Evolutionary conservation across 1,140 invertebrate species (phyloP).

Genomic region (Bombus pyrosoma): DNA sequence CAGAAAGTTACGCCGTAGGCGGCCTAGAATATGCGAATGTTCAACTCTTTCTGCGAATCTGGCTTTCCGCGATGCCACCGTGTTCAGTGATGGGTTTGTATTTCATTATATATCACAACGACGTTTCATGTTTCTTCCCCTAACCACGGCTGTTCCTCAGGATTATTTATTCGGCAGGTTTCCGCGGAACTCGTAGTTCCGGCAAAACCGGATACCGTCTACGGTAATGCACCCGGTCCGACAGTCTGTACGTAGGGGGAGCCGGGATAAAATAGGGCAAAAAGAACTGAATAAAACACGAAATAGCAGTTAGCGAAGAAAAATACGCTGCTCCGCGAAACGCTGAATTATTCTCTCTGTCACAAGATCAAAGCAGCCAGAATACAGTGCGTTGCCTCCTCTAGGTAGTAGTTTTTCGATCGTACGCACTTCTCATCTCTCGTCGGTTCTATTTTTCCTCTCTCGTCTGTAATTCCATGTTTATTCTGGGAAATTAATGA

Average conservation of each 20-base stretch:
- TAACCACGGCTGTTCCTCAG: slow-evolving; percentile 68
- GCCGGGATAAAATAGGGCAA: slow-evolving; percentile 74
- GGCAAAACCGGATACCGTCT: slow-evolving; percentile 78
- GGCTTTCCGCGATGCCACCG: background rate
- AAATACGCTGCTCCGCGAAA: slow-evolving; percentile 67
- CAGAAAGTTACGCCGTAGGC: background rate
- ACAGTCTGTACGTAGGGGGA: slow-evolving; percentile 68
- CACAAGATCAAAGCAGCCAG: slow-evolving; percentile 72
- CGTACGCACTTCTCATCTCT: slow-evolving; percentile 16
- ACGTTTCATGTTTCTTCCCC: slow-evolving; percentile 56
- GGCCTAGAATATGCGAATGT: background rate
- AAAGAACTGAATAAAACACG: slow-evolving; percentile 77
- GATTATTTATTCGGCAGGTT: slow-evolving; percentile 81
- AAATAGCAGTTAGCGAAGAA: slow-evolving; percentile 73
- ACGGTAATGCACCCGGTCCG: slow-evolving; percentile 77
- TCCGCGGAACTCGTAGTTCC: slow-evolving; percentile 77
- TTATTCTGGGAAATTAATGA: slow-evolving; percentile 36
- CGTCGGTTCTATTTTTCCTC: slow-evolving; percentile 4
- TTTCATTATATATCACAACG: slow-evolving; percentile 64
- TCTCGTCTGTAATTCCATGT: slow-evolving; percentile 30
- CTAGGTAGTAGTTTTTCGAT: slow-evolving; percentile 24
- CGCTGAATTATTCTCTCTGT: slow-evolving; percentile 78
- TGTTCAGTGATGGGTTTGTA: slow-evolving; percentile 48
- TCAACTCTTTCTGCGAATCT: background rate
- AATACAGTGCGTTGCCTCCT: slow-evolving; percentile 59